Evolutionary conservation across 1,140 invertebrate genomes (phyloP).

Genomic region (Aricia agestis): DNA sequence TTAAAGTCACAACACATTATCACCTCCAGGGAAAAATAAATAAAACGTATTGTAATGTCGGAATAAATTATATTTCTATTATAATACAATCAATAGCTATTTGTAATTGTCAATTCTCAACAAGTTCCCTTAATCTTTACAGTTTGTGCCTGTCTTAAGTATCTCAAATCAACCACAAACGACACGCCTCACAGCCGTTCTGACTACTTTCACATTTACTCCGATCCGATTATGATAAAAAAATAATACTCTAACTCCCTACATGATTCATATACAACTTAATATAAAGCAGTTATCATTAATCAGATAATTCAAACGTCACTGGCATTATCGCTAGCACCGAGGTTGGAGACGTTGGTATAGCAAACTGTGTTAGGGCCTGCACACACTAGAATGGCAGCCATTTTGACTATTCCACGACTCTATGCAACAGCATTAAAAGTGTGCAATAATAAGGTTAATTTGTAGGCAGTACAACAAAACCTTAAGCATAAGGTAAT

Average conservation of each 20-base stretch:
- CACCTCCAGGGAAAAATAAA: constrained; percentile 15
- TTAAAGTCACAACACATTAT: neutral
- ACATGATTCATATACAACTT: constrained; percentile 24
- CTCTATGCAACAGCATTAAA: neutral
- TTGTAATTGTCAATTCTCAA: constrained; percentile 70
- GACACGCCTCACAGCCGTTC: constrained; percentile 48
- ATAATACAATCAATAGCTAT: constrained; percentile 61
- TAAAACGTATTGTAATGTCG: constrained; percentile 38
- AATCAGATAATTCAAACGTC: constrained; percentile 29
- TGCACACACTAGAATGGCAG: neutral
- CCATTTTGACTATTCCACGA: neutral
- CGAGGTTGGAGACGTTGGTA: constrained; percentile 41
- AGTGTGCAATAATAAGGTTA: neutral
- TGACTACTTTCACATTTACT: constrained; percentile 38
- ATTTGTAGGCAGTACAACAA: too few relatives aligned
- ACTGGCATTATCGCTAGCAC: constrained; percentile 63
- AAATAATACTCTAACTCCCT: constrained; percentile 30
- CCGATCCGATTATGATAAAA: constrained; percentile 35
- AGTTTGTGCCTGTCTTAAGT: constrained; percentile 53
- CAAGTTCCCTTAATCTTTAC: constrained; percentile 54
- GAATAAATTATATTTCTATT: constrained; percentile 73
- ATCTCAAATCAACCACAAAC: constrained; percentile 7
- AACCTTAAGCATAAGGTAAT: neutral
- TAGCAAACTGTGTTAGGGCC: constrained; percentile 13
- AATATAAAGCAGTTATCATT: constrained; percentile 10